phyloP scores from a whole-genome alignment of 2,888 invertebrate genomes.

The Graphium colonna region DNA sequence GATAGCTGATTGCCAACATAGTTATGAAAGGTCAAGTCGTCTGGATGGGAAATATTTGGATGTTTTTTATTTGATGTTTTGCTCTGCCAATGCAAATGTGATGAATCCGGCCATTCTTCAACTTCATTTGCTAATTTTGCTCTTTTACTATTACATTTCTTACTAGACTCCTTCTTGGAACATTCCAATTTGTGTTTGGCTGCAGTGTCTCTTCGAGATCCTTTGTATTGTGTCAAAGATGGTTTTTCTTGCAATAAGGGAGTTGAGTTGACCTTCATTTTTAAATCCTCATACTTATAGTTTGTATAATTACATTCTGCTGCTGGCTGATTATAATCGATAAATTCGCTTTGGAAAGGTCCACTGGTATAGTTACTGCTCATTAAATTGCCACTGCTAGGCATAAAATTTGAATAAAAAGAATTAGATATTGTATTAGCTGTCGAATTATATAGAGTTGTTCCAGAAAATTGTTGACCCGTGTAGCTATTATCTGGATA shows the following conservation, averaged over 20 bases:
- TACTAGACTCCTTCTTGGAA: constrained; percentile 67
- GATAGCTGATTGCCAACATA: constrained; percentile 67
- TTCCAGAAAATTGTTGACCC: constrained; percentile 67
- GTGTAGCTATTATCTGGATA: constrained; percentile 65
- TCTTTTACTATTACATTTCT: constrained; percentile 69
- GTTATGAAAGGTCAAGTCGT: constrained; percentile 65
- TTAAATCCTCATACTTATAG: constrained; percentile 69
- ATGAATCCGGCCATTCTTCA: constrained; percentile 66
- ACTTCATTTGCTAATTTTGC: constrained; percentile 55
- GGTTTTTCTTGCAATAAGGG: constrained; percentile 59
- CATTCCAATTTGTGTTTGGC: constrained; percentile 71
- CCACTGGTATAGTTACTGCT: constrained; percentile 60
- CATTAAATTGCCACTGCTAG: constrained; percentile 64
- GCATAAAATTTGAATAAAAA: constrained; percentile 72
- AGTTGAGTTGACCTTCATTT: constrained; percentile 60
- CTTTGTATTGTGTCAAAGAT: constrained; percentile 51
- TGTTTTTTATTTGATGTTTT: constrained; percentile 57
- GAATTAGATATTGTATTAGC: constrained; percentile 71
- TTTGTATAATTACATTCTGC: constrained; percentile 67
- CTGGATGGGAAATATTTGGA: constrained; percentile 47
- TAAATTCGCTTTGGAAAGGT: constrained; percentile 63
- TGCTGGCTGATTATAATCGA: constrained; percentile 65
- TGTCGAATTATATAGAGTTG: constrained; percentile 66
- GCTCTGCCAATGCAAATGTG: constrained; percentile 66
- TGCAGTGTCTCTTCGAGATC: constrained; percentile 60